Base-by-base conservation (phyloP, 2,113 vertebrate species). In the Zonotrichia leucophrys region DNA sequence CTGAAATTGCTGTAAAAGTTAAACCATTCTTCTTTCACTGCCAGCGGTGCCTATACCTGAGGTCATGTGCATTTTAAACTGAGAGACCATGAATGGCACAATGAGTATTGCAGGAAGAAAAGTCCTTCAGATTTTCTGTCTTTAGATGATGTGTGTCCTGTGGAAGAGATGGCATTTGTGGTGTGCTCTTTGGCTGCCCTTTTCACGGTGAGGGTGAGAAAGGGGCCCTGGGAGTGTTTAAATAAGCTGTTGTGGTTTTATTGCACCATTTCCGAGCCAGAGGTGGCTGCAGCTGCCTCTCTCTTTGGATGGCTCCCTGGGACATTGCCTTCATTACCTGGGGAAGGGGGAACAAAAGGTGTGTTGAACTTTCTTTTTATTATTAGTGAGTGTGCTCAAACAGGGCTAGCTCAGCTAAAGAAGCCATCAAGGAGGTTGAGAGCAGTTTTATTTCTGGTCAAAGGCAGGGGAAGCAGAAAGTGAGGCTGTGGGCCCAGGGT, bases 401-500 rank as follows among this genome's bases (percentile, higher is more conserved):
- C 25, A 17, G 50, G 35, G 42, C 41, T 62, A 79, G 58, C 53
- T 68, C 21, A 25, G 44, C 33, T 30, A 0, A 68, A 35, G 17
- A 27, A 35, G 52, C 21, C 39, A 12, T 37, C 7, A 8, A 10
- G 46, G 15, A 37, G 7, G 11, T 18, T 31, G 27, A 31, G n/a
- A 23, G 21, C 82, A 42, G 35, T 14, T 4, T 35, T 55, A 41
- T 25, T 63, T 68, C 63, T 27, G 44, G 42, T 30, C 18, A 10
- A 62, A 74, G 73, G 47, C 46, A 60, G 30, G 59, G 42, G 58
- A 82, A 91, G 47, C 13, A 25, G 20, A 33, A 49, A 67, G 6
- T 1, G 6, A 30, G 19, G 12, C 44, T 35, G 28, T 15, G 31
- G 37, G 15, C 4, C 9, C 0, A 0, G 23, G 5, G 4, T 6